phyloP scores from a whole-genome alignment of 2,888 invertebrate genomes.

The Pelosia muscerda region DNA sequence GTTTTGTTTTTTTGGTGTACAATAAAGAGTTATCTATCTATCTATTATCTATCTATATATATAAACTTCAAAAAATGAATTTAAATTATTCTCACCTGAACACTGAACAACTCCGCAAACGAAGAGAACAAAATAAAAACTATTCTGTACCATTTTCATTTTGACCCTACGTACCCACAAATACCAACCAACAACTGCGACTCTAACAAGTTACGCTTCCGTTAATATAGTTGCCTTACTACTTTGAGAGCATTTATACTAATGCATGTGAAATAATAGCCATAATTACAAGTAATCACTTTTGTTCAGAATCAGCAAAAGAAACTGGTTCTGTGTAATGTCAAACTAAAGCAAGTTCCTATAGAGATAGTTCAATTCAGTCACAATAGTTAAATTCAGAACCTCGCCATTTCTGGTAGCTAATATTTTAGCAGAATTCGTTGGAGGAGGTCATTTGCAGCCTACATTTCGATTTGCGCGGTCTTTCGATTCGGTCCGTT shows the following conservation, averaged over 20 bases:
- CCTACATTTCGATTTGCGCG: too few species aligned
- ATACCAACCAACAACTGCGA: neutral
- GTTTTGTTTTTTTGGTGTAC: too few species aligned
- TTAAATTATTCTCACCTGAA: neutral
- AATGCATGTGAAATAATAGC: neutral
- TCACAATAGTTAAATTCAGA: too few species aligned
- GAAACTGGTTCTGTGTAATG: neutral
- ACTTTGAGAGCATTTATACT: neutral
- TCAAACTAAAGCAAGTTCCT: neutral
- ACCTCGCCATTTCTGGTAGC: too few species aligned
- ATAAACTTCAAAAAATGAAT: too few species aligned
- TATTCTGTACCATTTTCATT: neutral
- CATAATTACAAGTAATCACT: neutral
- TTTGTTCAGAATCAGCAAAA: neutral
- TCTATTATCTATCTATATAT: too few species aligned
- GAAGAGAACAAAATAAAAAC: neutral
- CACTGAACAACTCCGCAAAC: neutral
- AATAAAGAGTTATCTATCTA: too few species aligned
- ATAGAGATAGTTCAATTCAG: too few species aligned
- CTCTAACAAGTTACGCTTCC: neutral
- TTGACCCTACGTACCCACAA: too few species aligned
- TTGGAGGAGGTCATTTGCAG: too few species aligned
- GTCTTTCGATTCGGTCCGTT: too few species aligned
- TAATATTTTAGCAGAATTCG: too few species aligned
- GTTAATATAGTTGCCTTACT: slow-evolving; percentile 7